Evolutionary conservation across 2,113 vertebrate genomes (phyloP), one percentile per base, ranked within the genome.

Genomic region (Odontesthes bonariensis): DNA sequence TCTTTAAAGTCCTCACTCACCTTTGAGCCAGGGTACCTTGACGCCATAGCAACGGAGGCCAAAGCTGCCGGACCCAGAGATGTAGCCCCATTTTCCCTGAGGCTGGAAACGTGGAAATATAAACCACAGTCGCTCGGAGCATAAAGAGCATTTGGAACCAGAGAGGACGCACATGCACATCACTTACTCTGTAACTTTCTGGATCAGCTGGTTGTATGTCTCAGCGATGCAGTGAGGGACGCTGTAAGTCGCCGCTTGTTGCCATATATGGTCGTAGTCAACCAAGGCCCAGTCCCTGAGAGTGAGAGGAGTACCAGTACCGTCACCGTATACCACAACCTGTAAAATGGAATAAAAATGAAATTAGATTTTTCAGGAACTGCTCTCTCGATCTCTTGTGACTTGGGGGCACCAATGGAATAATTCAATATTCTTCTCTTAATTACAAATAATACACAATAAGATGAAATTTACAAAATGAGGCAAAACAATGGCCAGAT

Each of bases 301-400:
- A 6, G 83, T 79, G n/a, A 91, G 68, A 8, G 94, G 94, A n/a
- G 76, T 46, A 0, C 75, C 20, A 0, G 88, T 93, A 0, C 94
- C 94, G 19, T 95, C 94, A 0, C 94, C 94, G 10, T 95, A 95
- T 17, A 95, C 83, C 0, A 91, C 94, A 23, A 94, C 94, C 94
- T 95, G 83, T 7, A 27, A 46, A 38, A 38, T 38, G 6, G 35
- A 10, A 38, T 38, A 1, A 38, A 38, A 38, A 38, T 38, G 7
- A 38, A 8, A 38, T 38, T 2, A 10, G 2, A 10, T 38, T 38
- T 10, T 38, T 38, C 35, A 7, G 10, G 35, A 38, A 6, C 35
- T 7, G 35, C 10, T 38, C n/a, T n/a, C n/a, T n/a, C n/a, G n/a
- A n/a, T n/a, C n/a, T n/a, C n/a, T n/a, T n/a, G n/a, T n/a, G n/a